Percentiles rank a stretch among this genome's conserved stretches.
phyloP scores from a whole-genome alignment of 2,888 invertebrate genomes.

The Thecophora atra region DNA sequence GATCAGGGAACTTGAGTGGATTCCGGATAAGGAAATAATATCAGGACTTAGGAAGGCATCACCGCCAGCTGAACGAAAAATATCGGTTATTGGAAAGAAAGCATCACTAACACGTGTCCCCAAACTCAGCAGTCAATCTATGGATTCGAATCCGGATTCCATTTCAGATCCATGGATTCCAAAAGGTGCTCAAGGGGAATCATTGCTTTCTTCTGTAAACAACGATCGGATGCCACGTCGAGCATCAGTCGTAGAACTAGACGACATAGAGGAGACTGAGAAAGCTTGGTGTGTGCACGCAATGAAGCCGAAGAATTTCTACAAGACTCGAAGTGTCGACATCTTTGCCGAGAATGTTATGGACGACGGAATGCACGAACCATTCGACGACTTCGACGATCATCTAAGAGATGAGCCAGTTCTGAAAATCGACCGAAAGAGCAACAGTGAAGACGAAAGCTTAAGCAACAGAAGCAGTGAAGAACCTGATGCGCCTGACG shows the following conservation, averaged over 20 bases:
- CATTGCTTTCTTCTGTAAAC: not conserved
- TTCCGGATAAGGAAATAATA: conserved; percentile 54
- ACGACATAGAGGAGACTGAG: conserved; percentile 47
- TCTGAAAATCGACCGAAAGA: conserved; percentile 44
- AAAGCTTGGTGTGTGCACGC: conserved; percentile 51
- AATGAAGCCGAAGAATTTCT: conserved; percentile 47
- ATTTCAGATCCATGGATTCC: conserved; percentile 57
- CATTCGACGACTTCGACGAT: conserved; percentile 63
- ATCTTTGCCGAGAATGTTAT: conserved; percentile 57
- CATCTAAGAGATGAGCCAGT: conserved; percentile 60
- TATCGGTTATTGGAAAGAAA: conserved; percentile 34
- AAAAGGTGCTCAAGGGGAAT: conserved; percentile 41
- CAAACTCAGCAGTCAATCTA: conserved; percentile 49
- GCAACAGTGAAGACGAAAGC: conserved; percentile 47
- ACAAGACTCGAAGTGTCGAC: conserved; percentile 61
- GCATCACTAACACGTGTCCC: conserved; percentile 42
- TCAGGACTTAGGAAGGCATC: conserved; percentile 51
- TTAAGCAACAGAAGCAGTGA: conserved; percentile 45
- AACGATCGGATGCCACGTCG: conserved; percentile 41
- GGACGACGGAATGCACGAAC: conserved; percentile 46
- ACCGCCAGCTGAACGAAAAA: conserved; percentile 42
- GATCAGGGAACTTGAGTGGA: conserved; percentile 48
- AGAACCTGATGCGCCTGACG: conserved; percentile 50
- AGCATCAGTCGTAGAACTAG: conserved; percentile 44
- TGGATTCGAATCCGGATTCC: conserved; percentile 50